phyloP scores from a whole-genome alignment of 1,140 invertebrate genomes.

The Cyrtorhinus lividipennis region DNA sequence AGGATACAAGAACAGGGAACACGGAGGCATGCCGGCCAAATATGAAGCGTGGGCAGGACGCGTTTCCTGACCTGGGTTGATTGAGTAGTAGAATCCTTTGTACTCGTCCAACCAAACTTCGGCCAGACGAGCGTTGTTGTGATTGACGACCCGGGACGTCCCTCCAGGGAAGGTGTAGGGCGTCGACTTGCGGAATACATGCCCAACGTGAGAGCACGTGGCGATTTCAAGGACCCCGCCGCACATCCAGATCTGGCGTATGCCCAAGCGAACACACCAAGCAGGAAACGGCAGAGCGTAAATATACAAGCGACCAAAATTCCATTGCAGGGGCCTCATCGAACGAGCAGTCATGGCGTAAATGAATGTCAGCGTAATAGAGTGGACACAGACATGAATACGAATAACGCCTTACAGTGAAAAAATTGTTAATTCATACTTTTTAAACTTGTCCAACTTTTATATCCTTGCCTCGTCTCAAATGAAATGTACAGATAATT shows the following conservation, averaged over 20 bases:
- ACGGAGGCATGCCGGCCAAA: background rate
- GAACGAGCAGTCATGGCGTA: no score
- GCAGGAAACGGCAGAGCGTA: no score
- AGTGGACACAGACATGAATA: no score
- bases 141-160: conserved; percentile 93
- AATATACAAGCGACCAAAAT: background rate
- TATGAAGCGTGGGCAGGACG: no score
- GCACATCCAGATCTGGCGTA: conserved; percentile 89
- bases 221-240: conserved; percentile 80
- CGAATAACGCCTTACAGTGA: no score
- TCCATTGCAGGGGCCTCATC: no score
- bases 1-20: background rate
- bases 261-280: background rate
- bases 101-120: conserved; percentile 97
- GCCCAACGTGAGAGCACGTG: conserved; percentile 83
- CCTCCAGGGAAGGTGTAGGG: conserved; percentile 99
- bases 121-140: conserved; percentile 91
- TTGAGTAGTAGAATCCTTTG: conserved; percentile 96
- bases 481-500: no score
- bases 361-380: no score
- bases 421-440: no score
- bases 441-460: no score
- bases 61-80: conserved; percentile 68
- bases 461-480: no score
- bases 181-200: conserved; percentile 97